Conservation (phyloP, 2,113 vertebrate species). For the Lasiurus borealis region DNA sequence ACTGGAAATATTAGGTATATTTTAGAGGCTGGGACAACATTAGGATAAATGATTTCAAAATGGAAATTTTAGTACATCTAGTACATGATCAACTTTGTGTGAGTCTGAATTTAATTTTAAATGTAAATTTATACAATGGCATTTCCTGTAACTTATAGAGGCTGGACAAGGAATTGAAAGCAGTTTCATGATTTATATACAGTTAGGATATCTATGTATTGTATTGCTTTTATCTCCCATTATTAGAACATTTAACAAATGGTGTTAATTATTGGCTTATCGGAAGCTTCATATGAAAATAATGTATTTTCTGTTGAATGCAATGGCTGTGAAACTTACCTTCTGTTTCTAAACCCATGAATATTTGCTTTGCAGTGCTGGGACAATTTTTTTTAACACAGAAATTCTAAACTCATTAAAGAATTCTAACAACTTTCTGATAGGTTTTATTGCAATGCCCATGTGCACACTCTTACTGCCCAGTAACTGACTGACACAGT, state of each 20-base stretch:
- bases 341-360: background rate
- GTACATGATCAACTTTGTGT: background rate
- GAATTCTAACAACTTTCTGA: background rate
- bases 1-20: constrained; percentile 2
- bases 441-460: background rate
- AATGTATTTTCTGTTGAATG: constrained; percentile 2
- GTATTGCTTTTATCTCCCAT: constrained; percentile 9
- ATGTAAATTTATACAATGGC: background rate
- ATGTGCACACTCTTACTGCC: background rate
- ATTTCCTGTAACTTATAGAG: constrained; percentile 15
- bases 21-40: background rate
- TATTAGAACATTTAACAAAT: constrained; percentile 6
- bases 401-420: background rate
- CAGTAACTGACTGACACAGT: background rate
- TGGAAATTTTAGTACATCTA: constrained; percentile 6
- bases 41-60: constrained; percentile 45
- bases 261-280: constrained; percentile 9
- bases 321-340: background rate
- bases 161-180: background rate
- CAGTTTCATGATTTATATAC: background rate
- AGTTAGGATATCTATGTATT: constrained; percentile 36
- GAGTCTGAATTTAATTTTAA: constrained; percentile 62
- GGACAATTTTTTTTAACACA: background rate
- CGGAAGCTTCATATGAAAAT: background rate
- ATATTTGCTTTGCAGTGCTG: background rate